Evolutionary conservation across 2,797 vertebrate genomes (phyloP), one percentile per base, ranked within the genome.

Genomic region (Centropyge bicolor): DNA sequence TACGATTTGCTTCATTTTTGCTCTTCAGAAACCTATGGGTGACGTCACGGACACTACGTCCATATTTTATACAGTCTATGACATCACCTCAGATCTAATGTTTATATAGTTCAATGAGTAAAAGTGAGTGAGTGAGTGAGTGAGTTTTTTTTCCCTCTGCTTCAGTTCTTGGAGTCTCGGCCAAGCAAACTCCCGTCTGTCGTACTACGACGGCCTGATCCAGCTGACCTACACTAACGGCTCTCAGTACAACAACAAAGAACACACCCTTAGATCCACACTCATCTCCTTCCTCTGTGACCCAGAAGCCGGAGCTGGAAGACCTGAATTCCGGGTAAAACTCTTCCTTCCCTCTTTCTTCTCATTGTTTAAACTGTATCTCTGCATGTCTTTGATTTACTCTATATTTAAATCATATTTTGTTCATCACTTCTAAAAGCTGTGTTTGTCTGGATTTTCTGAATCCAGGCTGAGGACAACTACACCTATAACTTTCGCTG

Each of bases 251-350:
- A 98, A 98, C 61, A 80, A 98, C 55, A 61, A 90, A 8, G 84
- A 93, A 2, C 97, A 95, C 82, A 98, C 96, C 0, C 94, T 60
- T 0, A 93, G 98, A 40, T 94, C 97, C 54, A 96, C 98, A 0
- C 91, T 96, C 38, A 97, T 99, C 92, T 98, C 97, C 67, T 99
- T 99, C 76, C 95, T 99, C 3, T 99, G 98, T 72, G 97, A 99
- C 86, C 95, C 17, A 8, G 91, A 95, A 1, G 97, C 95, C 0
- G 96, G 96, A 54, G 82, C 80, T 3, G 98, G 98, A 38, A 81
- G 91, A 41, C 98, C 98, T 0, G 96, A 98, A 36, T 99, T 97
- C 84, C 97, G 98, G 96, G 98, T 99, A 80, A 73, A 45, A 48
- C 13, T 17, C 11, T 19, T 41, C n/a, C 17, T 1, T 36, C 40